A percentile compares a stretch with the other conserved stretches of the same genome.
phyloP scores from a whole-genome alignment of 2,888 invertebrate species.

The Poecilobothrus nobilitatus region DNA sequence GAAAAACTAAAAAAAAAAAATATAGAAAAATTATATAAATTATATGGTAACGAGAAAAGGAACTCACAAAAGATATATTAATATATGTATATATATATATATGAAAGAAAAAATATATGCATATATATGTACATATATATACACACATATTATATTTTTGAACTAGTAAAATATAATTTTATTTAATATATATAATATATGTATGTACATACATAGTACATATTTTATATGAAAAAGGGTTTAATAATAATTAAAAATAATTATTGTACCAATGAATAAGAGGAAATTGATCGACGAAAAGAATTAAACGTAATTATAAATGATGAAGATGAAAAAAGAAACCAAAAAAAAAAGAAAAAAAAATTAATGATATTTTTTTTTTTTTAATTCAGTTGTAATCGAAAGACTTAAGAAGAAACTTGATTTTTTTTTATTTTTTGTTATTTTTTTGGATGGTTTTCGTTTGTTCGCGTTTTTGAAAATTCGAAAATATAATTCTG shows the following conservation, averaged over 20 bases:
- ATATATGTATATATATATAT: neutral
- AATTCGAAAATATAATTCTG: no score
- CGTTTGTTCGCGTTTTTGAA: no score
- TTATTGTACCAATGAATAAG: neutral
- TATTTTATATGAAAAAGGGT: neutral
- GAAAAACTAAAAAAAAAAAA: neutral
- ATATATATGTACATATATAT: no score
- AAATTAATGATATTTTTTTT: neutral
- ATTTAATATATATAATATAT: neutral
- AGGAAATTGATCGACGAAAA: slow-evolving; percentile 3
- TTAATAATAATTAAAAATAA: slow-evolving; percentile 5
- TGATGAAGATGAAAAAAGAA: no score
- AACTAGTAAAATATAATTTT: no score
- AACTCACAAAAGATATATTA: neutral
- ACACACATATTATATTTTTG: no score
- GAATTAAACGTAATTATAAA: slow-evolving; percentile 2
- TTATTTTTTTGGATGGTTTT: no score
- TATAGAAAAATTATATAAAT: neutral
- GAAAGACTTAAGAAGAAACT: no score
- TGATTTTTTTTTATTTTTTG: no score
- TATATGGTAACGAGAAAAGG: neutral
- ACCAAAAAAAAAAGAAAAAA: neutral
- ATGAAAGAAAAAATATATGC: neutral
- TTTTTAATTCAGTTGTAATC: neutral
- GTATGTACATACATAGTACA: no score